Conservation (phyloP, 2,888 invertebrate species). For the Idaea aversata region DNA sequence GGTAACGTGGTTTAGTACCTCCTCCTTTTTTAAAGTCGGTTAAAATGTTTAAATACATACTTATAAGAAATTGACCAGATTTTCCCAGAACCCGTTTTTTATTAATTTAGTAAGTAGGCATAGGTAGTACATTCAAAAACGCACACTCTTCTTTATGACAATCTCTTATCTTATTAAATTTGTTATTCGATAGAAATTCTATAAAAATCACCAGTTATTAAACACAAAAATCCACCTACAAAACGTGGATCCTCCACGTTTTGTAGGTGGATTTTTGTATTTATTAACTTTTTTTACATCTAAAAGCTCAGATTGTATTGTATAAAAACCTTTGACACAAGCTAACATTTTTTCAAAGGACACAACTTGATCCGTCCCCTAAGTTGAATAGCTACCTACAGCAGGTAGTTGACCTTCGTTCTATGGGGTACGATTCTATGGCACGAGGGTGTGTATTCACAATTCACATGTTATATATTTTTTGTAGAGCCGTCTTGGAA, state of each 20-base stretch:
- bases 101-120: no score
- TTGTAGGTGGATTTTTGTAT: no score
- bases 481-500: constrained; percentile 1
- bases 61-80: no score
- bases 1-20: no score
- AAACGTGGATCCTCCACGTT: background rate
- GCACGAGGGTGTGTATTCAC: constrained; percentile 2
- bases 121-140: no score
- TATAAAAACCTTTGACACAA: constrained; percentile 24
- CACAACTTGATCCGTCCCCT: constrained; percentile 29
- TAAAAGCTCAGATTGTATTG: background rate
- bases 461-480: background rate
- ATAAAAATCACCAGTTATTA: background rate
- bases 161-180: no score
- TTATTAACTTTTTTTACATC: background rate
- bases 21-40: no score
- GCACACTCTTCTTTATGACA: no score
- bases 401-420: constrained; percentile 46
- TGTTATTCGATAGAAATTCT: background rate
- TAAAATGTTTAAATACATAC: no score
- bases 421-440: constrained; percentile 20
- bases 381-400: constrained; percentile 28
- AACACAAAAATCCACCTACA: background rate
- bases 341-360: constrained; percentile 24
- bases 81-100: no score